These are phyloP conservation scores for Gallinago jamesoni DNA, from an alignment of 2,113 vertebrate genomes.

Conservation along the genomic window DNA sequence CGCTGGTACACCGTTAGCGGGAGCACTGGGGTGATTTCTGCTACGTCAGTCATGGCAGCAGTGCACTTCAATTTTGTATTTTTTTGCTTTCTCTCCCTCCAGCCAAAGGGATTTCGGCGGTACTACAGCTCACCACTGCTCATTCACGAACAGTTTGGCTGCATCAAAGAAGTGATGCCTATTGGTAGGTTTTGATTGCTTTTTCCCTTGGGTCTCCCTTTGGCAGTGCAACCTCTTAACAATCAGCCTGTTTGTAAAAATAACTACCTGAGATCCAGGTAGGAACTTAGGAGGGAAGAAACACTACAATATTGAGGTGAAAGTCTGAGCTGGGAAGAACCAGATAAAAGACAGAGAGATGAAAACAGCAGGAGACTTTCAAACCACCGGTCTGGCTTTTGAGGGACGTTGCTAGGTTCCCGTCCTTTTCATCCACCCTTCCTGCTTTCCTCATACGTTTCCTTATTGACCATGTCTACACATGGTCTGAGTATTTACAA, in stretches of 20 bases:
- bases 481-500: background rate
- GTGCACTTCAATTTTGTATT: background rate
- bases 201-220: constrained; percentile 5
- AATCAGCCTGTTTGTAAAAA: background rate
- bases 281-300: background rate
- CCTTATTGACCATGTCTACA: background rate
- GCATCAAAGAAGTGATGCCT: constrained; percentile 99
- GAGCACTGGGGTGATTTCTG: background rate
- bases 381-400: background rate
- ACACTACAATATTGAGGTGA: background rate
- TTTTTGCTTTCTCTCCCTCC: constrained; percentile 41
- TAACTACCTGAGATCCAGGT: background rate
- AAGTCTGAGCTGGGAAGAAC: background rate
- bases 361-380: background rate
- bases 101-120: constrained; percentile 98
- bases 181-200: constrained; percentile 85
- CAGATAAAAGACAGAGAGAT: background rate
- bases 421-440: background rate
- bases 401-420: background rate
- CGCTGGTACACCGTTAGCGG: background rate
- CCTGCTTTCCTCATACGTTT: background rate
- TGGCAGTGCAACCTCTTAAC: background rate
- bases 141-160: constrained; percentile 97
- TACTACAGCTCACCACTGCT: constrained; percentile 98
- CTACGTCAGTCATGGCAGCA: background rate